Base-by-base conservation (phyloP, 2,888 invertebrate species). In the Agrochola lota region DNA sequence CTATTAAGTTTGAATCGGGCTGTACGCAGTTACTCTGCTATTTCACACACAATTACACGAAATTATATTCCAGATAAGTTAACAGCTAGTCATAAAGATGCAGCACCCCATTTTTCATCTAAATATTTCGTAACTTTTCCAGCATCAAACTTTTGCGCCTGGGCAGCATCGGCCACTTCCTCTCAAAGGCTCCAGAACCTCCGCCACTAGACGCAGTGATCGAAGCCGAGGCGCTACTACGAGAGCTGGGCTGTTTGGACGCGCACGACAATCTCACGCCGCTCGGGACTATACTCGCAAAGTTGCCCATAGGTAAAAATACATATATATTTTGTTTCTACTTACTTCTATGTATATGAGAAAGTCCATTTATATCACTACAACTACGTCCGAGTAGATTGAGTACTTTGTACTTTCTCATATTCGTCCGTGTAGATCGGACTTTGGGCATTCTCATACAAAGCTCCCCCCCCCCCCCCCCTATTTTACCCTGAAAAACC, bases 141-240 rank as follows among this genome's bases (percentile, higher is more conserved):
- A 96, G 97, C 85, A 97, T 97, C 80, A 97, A 99, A 92, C 96
- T 99, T 15, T 97, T 99, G 5, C 97, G 98, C 4, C 97, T 99
- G 9, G 99, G 99, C 71, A 97, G 98, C 43, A 99, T 99, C 91
- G 99, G 99, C 0, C 98, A 98, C 93, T 99, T 99, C 95, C 97
- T 99, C 78, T 99, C 99, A 40, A 99, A 99, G 94, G 99, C 99
- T 0, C 98, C 99, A 40, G 99, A 99, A 93, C 99, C 99, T 0
- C 99, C 99, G 60, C 99, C 99, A 26, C 97, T 99, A 83, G 99
- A 99, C 95, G 99, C 99, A 49, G 99, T 99, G 23, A 99, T 99
- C 88, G 99, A 99, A 93, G 99, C 99, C 0, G 99, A 99, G 96
- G 99, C 99, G 0, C 79, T 97, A 85, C 92, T 98, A 87, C 92